Conservation (phyloP, 2,888 invertebrate genomes). For the Steinernema carpocapsae region DNA sequence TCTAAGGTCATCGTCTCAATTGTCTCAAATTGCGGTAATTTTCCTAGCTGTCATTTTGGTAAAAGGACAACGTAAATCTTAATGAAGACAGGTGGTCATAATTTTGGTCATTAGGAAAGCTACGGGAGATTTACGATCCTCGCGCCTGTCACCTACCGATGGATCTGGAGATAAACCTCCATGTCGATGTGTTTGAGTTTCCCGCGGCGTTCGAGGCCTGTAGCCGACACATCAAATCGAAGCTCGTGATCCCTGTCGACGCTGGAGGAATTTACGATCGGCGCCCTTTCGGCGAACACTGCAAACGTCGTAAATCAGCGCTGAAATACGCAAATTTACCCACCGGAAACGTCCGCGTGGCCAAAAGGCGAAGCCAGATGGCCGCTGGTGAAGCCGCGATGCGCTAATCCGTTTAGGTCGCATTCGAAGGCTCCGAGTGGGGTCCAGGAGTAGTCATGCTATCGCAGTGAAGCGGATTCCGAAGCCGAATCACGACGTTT, state of each 20-base stretch:
- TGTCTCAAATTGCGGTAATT: no score
- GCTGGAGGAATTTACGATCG: constrained; percentile 14
- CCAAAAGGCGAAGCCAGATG: not conserved
- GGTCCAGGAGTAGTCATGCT: constrained; percentile 15
- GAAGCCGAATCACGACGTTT: constrained; percentile 16
- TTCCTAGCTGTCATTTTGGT: no score
- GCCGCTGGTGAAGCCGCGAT: constrained; percentile 12
- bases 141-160: constrained; percentile 16
- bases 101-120: no score
- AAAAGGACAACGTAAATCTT: no score
- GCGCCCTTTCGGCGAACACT: constrained; percentile 26
- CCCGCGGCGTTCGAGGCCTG: constrained; percentile 15
- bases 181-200: constrained; percentile 27
- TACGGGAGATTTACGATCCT: not conserved
- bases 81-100: no score
- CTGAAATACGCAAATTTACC: not conserved
- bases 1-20: no score
- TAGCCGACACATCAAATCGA: constrained; percentile 5
- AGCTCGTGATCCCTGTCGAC: not conserved
- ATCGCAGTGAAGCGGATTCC: constrained; percentile 19
- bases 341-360: constrained; percentile 19
- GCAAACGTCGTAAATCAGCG: constrained; percentile 23
- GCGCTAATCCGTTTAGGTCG: constrained; percentile 8
- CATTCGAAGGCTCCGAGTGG: constrained; percentile 9
- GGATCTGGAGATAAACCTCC: constrained; percentile 26